These are phyloP conservation scores for Coracopsis vasa DNA, from an alignment of 2,113 vertebrate genomes.

Conservation along the genomic window DNA sequence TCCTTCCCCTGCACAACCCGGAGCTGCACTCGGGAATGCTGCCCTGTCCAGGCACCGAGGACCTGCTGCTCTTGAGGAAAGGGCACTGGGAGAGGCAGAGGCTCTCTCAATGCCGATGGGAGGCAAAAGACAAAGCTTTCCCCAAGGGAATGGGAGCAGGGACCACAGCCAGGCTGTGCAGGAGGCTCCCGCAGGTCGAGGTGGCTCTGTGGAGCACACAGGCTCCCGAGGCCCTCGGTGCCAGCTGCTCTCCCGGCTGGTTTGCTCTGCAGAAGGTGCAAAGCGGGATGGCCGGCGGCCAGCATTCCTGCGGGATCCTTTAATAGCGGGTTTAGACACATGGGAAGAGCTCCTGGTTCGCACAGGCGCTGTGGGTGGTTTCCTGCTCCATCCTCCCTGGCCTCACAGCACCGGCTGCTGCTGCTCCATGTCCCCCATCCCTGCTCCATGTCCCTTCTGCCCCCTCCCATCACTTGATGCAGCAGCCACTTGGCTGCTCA, in stretches of 20 bases:
- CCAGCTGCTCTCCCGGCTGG: neutral
- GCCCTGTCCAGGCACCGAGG: fast-evolving
- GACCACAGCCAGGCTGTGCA: fast-evolving
- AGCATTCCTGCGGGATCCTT: neutral
- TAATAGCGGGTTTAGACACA: neutral
- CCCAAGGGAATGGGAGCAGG: fast-evolving
- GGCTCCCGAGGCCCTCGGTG: neutral
- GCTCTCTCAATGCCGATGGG: neutral
- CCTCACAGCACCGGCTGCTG: neutral
- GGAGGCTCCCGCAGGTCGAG: neutral
- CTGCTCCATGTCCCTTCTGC: neutral
- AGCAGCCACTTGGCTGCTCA: neutral
- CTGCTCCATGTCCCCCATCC: neutral
- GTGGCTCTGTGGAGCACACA: fast-evolving
- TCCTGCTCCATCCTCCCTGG: neutral
- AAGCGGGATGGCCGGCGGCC: neutral
- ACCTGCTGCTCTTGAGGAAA: neutral
- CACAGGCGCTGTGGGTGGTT: neutral
- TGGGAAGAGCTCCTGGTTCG: neutral
- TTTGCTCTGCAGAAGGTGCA: neutral
- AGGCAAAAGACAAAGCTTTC: fast-evolving
- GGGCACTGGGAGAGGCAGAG: too few species aligned
- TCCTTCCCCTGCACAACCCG: fast-evolving
- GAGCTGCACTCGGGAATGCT: fast-evolving
- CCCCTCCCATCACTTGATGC: neutral